phyloP scores from a whole-genome alignment of 2,888 invertebrate species.

The Erpobdella octoculata region DNA sequence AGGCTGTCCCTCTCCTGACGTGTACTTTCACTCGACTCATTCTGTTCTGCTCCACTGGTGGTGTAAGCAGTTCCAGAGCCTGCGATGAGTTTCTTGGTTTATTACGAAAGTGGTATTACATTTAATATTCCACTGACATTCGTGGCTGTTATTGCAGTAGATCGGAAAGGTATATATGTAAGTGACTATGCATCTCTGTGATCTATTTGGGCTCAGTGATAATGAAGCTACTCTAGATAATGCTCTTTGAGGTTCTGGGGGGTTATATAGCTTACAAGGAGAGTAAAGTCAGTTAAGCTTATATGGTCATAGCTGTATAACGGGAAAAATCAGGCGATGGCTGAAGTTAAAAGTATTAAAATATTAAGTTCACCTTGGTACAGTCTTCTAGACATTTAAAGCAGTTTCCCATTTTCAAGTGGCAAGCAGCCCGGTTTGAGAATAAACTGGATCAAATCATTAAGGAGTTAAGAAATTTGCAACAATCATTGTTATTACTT shows the following conservation, averaged over 20 bases:
- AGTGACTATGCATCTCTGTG: too few species aligned
- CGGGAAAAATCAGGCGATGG: neutral
- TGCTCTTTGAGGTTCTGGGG: too few species aligned
- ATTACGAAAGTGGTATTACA: neutral
- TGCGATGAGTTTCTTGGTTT: too few species aligned
- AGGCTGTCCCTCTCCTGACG: constrained; percentile 66
- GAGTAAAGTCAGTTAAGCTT: too few species aligned
- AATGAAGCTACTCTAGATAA: too few species aligned
- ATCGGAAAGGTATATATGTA: neutral
- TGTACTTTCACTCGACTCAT: constrained; percentile 66
- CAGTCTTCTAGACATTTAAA: constrained; percentile 63
- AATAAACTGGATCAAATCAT: constrained; percentile 57
- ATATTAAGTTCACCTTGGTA: constrained; percentile 53
- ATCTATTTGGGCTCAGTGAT: too few species aligned
- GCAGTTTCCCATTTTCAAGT: constrained; percentile 68
- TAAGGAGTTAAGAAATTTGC: constrained; percentile 9
- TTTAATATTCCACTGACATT: too few species aligned
- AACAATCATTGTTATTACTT: too few species aligned
- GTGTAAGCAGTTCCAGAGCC: constrained; percentile 68
- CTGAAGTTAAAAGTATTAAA: neutral
- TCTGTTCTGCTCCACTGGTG: constrained; percentile 66
- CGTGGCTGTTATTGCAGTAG: neutral
- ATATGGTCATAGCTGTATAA: too few species aligned
- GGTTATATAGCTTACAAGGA: too few species aligned
- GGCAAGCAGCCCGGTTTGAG: constrained; percentile 71